phyloP scores from a whole-genome alignment of 2,888 invertebrate species.

The Ganaspis brasiliensis region DNA sequence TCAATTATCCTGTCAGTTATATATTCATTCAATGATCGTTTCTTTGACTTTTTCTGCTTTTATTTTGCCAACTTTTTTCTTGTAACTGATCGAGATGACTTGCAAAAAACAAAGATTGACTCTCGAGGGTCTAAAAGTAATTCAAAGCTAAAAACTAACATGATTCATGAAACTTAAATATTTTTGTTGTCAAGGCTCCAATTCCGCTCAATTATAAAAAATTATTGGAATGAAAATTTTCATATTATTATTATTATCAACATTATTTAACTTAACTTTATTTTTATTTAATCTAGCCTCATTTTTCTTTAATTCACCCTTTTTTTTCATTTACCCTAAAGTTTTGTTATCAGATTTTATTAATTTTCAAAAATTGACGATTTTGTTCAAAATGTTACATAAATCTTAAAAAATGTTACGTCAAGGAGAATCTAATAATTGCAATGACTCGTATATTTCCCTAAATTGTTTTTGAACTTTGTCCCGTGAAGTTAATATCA shows the following conservation, averaged over 20 bases:
- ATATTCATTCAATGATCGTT: not conserved
- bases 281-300: no score
- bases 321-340: no score
- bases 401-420: not conserved
- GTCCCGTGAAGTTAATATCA: not conserved
- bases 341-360: no score
- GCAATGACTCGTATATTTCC: not conserved
- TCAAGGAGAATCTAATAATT: not conserved
- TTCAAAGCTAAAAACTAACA: conserved; percentile 3
- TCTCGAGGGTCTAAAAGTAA: conserved; percentile 7
- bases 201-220: no score
- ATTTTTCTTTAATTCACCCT: no score
- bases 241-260: no score
- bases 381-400: not conserved
- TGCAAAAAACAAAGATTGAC: conserved; percentile 3
- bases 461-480: not conserved
- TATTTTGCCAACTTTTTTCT: no score
- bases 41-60: no score
- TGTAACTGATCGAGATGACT: not conserved
- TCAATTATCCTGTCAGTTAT: not conserved
- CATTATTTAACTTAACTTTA: no score
- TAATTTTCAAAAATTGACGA: no score
- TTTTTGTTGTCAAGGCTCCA: not conserved
- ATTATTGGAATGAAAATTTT: no score
- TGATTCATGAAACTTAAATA: not conserved